phyloP scores from a whole-genome alignment of 2,888 invertebrate species.

The Theristus sp. region DNA sequence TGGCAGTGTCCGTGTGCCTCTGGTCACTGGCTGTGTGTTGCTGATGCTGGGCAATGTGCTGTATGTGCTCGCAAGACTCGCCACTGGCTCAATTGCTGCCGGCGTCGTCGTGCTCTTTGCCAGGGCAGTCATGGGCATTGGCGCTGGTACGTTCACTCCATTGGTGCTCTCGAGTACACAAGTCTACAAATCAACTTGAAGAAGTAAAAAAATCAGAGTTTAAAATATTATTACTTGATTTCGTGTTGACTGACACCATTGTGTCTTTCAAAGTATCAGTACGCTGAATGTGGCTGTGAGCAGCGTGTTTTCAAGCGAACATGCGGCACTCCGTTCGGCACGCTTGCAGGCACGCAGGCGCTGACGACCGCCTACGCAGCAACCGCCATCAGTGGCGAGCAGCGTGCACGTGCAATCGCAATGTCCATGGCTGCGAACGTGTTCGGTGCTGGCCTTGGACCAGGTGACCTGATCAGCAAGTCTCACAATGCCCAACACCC shows the following conservation, averaged over 20 bases:
- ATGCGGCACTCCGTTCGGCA: no score
- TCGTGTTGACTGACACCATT: no score
- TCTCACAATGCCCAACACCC: no score
- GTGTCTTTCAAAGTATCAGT: no score
- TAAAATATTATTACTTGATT: no score
- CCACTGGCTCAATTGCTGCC: not conserved
- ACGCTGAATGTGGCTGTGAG: no score
- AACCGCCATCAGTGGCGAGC: not conserved
- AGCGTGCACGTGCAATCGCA: not conserved
- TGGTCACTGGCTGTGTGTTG: not conserved
- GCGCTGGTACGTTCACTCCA: no score
- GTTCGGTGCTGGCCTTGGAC: not conserved
- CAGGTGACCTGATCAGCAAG: not conserved
- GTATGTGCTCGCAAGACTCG: not conserved
- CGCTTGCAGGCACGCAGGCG: not conserved
- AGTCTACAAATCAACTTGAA: no score
- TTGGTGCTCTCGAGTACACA: no score
- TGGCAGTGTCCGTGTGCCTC: not conserved
- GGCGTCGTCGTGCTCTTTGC: not conserved
- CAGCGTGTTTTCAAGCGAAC: no score
- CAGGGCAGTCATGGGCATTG: not conserved
- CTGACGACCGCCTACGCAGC: not conserved
- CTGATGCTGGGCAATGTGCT: not conserved
- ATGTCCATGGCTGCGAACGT: not conserved
- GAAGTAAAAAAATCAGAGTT: no score